Base-by-base conservation (phyloP, 2,797 vertebrate genomes). In the Argya squamiceps region DNA sequence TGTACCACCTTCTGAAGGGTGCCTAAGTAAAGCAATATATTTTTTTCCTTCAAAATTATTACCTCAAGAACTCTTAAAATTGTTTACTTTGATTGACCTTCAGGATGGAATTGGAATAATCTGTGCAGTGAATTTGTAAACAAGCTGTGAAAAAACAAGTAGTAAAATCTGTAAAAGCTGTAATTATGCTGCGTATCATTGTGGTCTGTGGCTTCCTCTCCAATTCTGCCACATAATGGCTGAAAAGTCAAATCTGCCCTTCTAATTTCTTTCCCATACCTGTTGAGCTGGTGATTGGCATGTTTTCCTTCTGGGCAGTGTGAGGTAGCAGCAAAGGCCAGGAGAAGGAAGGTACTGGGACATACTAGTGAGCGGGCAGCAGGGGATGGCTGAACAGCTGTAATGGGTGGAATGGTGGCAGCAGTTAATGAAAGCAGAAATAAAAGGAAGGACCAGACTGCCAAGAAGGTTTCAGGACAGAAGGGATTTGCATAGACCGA, bases 401-500 rank as follows among this genome's bases (percentile, higher is more conserved):
- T 39, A 53, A 63, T 62, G 49, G 84, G 70, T 90, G 70, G 84
- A 77, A 84, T 59, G 43, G 58, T 78, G 65, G 83, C 83, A 96
- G 74, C 32, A 81, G 74, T 39, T 87, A 79, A 76, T 82, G 24
- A 67, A 71, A 94, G 49, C 37, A 89, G 34, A 58, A 79, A 86
- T 62, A 43, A 56, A 36, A 37, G 12, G 11, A 76, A 93, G 7
- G 19, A 2, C 17, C n/a, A 53, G 49, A 6, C 27, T 95, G 88
- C 81, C 88, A 94, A 74, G 47, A 58, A 88, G 75, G 49, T 76
- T 96, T 94, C 37, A 55, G 53, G 26, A 79, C 75, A 93, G 94
- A 94, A 96, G 86, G 75, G 60, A 92, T 93, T 94, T 92, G 36
- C 67, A 91, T 58, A 96, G 86, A 80, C 60, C 88, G 74, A 22